Evolutionary conservation across 2,113 vertebrate species (phyloP).

Genomic region (Sapajus apella): DNA sequence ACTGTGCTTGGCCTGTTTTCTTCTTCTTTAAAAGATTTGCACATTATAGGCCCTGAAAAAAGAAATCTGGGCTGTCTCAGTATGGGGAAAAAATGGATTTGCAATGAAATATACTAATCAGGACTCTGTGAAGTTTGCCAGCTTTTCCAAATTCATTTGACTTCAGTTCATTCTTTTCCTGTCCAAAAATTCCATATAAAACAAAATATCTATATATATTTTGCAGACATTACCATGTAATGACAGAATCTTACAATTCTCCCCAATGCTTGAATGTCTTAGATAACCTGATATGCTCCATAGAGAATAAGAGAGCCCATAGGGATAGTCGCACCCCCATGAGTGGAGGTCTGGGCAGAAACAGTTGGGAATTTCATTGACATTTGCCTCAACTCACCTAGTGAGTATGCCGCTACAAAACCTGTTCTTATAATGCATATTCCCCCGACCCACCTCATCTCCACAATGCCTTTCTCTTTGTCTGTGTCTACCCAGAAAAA

Average conservation of each 20-base stretch:
- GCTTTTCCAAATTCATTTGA: slow-evolving; percentile 52
- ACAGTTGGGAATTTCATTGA: not conserved
- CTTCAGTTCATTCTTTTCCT: slow-evolving; percentile 23
- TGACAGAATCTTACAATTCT: slow-evolving; percentile 12
- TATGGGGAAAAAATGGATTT: slow-evolving; percentile 33
- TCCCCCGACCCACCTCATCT: not conserved
- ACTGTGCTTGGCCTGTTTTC: not conserved
- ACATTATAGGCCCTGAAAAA: not conserved
- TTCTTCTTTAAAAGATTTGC: slow-evolving; percentile 25
- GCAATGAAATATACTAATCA: not conserved
- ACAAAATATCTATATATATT: slow-evolving; percentile 17
- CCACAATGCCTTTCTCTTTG: not conserved
- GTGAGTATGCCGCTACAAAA: not conserved
- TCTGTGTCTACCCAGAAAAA: not conserved
- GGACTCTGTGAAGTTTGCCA: slow-evolving; percentile 6
- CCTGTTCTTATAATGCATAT: not conserved
- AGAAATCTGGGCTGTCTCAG: slow-evolving; percentile 32
- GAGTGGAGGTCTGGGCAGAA: not conserved
- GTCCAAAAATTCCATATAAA: slow-evolving; percentile 5
- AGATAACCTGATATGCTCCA: not conserved
- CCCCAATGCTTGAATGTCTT: not conserved
- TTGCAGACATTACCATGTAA: not conserved
- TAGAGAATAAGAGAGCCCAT: not conserved
- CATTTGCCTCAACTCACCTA: not conserved
- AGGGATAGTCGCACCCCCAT: not conserved